Base-by-base conservation (phyloP, 2,113 vertebrate species). In the Bufo bufo region DNA sequence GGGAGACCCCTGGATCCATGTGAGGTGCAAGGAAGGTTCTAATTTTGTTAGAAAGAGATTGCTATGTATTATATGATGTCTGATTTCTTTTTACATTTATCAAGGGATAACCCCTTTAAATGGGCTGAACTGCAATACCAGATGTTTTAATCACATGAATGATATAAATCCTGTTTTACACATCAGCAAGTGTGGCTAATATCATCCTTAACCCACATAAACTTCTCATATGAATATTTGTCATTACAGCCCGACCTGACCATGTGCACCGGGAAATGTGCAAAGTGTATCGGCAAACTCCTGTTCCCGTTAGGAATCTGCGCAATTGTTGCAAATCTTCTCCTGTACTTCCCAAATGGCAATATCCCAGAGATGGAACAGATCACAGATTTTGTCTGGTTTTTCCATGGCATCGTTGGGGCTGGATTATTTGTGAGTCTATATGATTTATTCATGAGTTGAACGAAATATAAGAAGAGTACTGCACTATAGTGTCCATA, bases 371-470 rank as follows among this genome's bases (percentile, higher is more conserved):
- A 93, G 56, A 88, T 89, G 6, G 78, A 90, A 0, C 72, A 94
- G 90, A 94, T 95, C 87, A 95, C 94, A 0, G 94, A 94, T 33
- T 85, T 92, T 72, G 92, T 94, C 56, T 95, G 93, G 92, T 94
- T 92, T 91, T 94, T 94, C 86, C 92, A 93, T 0, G 93, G 94
- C n/a, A 93, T 96, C 84, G 85, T 93, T 63, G 94, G 94, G 91
- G 94, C 93, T 87, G 94, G 94, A 50, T 89, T 95, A 87, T 80
- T 95, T 92, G 94, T 95, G 93, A 93, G 93, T 75, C 43, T 47
- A 11, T 75, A 50, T 20, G 47, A 50, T 13, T 14, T 71, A 71
- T 71, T 71, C 12, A 33, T 69, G 4, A 69, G 3, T 23, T 69
- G 10, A 69, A 33, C 33, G 7, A 8, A 10, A 66, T 66, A n/a